Evolutionary conservation across 2,113 vertebrate genomes (phyloP), one percentile per base, ranked within the genome.

Genomic region (Leiothrix lutea): DNA sequence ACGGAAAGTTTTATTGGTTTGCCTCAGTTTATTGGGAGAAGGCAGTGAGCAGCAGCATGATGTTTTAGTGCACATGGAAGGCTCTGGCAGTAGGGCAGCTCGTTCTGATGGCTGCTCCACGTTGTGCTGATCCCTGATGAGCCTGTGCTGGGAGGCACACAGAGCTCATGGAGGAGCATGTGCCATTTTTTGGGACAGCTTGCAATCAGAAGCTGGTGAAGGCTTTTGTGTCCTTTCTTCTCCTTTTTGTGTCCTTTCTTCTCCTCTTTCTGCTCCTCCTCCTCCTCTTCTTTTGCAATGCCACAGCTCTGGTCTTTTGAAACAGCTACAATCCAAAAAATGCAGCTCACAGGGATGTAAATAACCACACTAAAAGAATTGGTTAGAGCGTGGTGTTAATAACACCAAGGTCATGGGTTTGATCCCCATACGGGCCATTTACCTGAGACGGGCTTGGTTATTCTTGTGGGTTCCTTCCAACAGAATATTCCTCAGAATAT

Each of bases 121-220:
- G 12, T 14, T 5, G 1, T n/a, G 31, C 60, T 74, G 51, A 33
- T 54, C 38, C 22, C 51, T 12, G 3, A 25, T 29, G 80, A 47
- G 31, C 87, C 87, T 0, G 0, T 45, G 40, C 67, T n/a, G 12
- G 64, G 78, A 70, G 54, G 15, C 11, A 5, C 5, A 7, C 1
- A 0, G 24, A 54, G 50, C 42, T 60, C 10, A 0, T 2, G 18
- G 42, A 3, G 1, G 5, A 35, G 5, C 2, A 0, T 5, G 16
- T 69, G 31, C 31, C 25, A 3, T 24, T 53, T 8, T 23, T 23
- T 65, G 18, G 18, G 31, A 9, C 44, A 66, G 31, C 35, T 47
- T 65, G 50, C 42, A 21, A 1, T 56, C 24, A 48, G 50, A 33
- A 72, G 4, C 28, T 45, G 25, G 42, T 42, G 14, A 83, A 47